Base-by-base conservation (phyloP, 2,888 invertebrate genomes). In the Ischnura elegans region DNA sequence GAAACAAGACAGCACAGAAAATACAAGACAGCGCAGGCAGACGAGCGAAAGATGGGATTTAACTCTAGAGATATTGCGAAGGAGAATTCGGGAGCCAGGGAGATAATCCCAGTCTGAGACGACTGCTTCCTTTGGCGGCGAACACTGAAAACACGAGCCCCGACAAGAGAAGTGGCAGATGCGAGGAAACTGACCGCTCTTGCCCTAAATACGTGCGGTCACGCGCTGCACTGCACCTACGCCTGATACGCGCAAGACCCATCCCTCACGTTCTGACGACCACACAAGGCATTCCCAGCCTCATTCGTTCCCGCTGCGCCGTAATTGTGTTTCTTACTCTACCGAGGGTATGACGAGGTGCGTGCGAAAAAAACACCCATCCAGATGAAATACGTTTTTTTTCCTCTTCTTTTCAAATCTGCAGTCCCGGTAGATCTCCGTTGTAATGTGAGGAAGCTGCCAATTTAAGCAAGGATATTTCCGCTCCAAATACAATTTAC, bases 171-270 rank as follows among this genome's bases (percentile, higher is more conserved):
- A 76, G 76, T 76, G 76, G 76, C 76, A 76, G 76, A 76, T 76
- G 76, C 10, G 76, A 16, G 76, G 76, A 76, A 76, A 76, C 76
- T 76, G 76, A 76, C 76, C 76, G 76, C 76, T 25, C n/a, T 29
- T 76, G 36, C 76, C 76, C 76, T 29, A 76, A 76, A 76, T 76
- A 76, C 76, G 76, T 76, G 76, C 29, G 76, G 29, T 76, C 76
- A 76, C 76, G 76, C 16, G 36, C 29, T n/a, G 6, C 25, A 16
- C 76, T 10, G 2, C 61, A 61, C 13, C 13, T 2, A n/a, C 19
- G 8, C 36, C 36, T n/a, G n/a, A 13, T 10, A n/a, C 76, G 29
- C 76, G 36, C 76, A 76, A 21, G 25, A 76, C 36, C 36, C 76
- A 76, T 76, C 76, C 76, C 76, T 76, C 76, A 76, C 76, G 76